Evolutionary conservation across 2,888 invertebrate species (phyloP).

Genomic region (Silvanus unidentatus): DNA sequence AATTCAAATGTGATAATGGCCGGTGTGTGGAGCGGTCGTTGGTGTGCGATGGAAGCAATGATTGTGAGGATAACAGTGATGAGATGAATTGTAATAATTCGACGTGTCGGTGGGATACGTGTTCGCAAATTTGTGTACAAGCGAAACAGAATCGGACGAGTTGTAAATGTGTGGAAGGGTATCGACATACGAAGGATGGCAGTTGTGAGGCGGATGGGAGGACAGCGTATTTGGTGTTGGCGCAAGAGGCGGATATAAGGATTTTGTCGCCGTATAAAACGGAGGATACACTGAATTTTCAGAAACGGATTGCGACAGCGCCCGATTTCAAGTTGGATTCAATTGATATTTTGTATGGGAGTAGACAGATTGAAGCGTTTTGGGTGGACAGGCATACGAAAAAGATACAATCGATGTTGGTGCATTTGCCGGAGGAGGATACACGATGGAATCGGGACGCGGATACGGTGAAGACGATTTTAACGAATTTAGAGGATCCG

Average conservation of each 20-base stretch:
- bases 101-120: constrained; percentile 63
- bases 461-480: constrained; percentile 32
- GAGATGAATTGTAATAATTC: constrained; percentile 37
- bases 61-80: constrained; percentile 53
- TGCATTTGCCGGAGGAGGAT: constrained; percentile 30
- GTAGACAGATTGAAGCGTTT: constrained; percentile 36
- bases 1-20: constrained; percentile 48
- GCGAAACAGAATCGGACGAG: constrained; percentile 51
- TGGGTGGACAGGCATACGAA: constrained; percentile 49
- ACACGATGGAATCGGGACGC: constrained; percentile 29
- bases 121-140: constrained; percentile 71
- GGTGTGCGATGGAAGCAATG: constrained; percentile 53
- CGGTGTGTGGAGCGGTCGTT: constrained; percentile 53
- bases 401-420: constrained; percentile 42
- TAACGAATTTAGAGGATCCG: constrained; percentile 56
- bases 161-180: constrained; percentile 62
- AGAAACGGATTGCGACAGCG: constrained; percentile 39
- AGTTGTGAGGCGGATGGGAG: constrained; percentile 55
- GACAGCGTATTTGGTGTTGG: constrained; percentile 59
- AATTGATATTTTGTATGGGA: constrained; percentile 48
- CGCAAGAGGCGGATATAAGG: constrained; percentile 55
- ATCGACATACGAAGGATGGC: constrained; percentile 45
- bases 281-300: constrained; percentile 41
- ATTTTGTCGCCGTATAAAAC: constrained; percentile 59
- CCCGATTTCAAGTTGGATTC: constrained; percentile 51